These are phyloP conservation scores for Aptenodytes forsteri DNA, from an alignment of 2,113 vertebrate species.

Conservation along the genomic window DNA sequence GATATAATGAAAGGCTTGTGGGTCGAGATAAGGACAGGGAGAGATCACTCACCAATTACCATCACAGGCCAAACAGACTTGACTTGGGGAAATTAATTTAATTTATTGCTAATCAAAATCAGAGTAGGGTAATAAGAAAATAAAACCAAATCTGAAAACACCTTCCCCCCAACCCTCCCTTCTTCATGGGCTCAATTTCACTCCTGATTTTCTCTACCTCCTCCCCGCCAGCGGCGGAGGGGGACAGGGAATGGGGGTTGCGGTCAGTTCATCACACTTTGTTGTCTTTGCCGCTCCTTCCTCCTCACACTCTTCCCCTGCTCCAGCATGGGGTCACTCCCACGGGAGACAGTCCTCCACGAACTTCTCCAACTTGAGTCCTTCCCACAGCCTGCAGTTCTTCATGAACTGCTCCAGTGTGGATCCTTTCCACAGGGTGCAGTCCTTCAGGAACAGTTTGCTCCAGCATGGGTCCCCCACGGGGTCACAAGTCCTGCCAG, in stretches of 20 bases:
- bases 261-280: neutral
- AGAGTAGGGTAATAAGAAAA: neutral
- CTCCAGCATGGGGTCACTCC: neutral
- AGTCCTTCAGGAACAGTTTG: neutral
- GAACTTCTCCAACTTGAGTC: neutral
- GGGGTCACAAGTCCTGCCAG: neutral
- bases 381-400: neutral
- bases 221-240: fast-evolving
- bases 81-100: neutral
- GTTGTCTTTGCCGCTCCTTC: neutral
- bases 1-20: neutral
- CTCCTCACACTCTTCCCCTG: neutral
- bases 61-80: neutral
- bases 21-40: neutral
- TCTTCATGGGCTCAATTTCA: neutral
- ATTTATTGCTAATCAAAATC: neutral
- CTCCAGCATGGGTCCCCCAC: neutral
- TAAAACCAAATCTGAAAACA: neutral
- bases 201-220: neutral
- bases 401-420: too few species aligned
- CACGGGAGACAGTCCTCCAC: too few species aligned
- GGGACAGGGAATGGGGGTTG: neutral
- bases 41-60: neutral
- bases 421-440: neutral
- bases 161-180: neutral